Conservation (phyloP, 2,113 vertebrate species). For the Anseranas semipalmata region DNA sequence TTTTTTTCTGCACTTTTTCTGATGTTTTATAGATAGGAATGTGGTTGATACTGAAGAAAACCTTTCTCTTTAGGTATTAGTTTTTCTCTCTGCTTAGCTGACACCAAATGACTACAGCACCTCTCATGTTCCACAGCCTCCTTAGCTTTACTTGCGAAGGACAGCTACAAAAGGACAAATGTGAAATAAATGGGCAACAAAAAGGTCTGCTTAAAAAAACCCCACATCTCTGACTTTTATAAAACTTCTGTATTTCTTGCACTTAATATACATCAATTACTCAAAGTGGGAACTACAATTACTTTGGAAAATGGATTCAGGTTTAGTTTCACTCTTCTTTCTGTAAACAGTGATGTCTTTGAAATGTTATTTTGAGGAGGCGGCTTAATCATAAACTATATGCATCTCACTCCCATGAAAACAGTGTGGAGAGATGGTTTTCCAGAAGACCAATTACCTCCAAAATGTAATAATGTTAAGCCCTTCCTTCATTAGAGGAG, state of each 20-base stretch:
- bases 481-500: not conserved
- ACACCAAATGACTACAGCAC: not conserved
- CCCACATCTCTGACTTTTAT: no score
- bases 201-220: not conserved
- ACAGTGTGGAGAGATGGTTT: not conserved
- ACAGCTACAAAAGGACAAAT: not conserved
- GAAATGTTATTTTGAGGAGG: not conserved
- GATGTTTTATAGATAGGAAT: not conserved
- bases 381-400: not conserved
- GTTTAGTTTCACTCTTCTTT: not conserved
- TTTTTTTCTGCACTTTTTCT: not conserved
- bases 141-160: not conserved
- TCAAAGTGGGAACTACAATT: not conserved
- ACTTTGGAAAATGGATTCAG: not conserved
- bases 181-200: not conserved
- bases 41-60: not conserved
- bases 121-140: not conserved
- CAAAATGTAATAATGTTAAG: not conserved
- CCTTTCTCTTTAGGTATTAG: not conserved
- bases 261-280: not conserved
- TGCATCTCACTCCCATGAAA: not conserved
- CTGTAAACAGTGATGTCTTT: not conserved
- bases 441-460: not conserved
- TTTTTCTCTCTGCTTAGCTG: not conserved
- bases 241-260: not conserved